Conservation (phyloP, 2,113 vertebrate genomes). For the Gopherus evgoodei region DNA sequence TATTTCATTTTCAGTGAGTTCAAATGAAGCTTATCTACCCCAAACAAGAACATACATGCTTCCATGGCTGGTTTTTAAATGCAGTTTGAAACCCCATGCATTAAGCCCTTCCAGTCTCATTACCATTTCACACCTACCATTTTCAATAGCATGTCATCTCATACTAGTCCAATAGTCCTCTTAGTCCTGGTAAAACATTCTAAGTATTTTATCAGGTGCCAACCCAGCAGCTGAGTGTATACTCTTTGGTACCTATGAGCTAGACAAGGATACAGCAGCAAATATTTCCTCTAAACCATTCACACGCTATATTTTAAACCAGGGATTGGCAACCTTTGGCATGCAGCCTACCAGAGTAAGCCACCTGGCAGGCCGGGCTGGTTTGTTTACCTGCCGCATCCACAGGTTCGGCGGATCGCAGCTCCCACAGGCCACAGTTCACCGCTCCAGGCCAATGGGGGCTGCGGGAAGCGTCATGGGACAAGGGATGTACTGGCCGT, state of each 20-base stretch:
- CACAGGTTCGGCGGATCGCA: too few relatives aligned
- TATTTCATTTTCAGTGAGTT: not conserved
- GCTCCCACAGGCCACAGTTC: too few relatives aligned
- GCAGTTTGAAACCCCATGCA: not conserved
- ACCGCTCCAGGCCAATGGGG: too few relatives aligned
- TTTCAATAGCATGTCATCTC: not conserved
- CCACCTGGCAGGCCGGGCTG: too few relatives aligned
- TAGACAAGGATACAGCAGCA: not conserved
- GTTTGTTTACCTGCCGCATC: too few relatives aligned
- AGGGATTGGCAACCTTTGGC: too few relatives aligned
- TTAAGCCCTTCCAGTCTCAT: not conserved
- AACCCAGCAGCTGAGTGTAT: not conserved
- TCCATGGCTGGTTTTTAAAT: not conserved
- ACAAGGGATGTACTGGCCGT: too few relatives aligned
- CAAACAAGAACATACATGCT: not conserved
- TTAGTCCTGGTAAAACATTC: too few relatives aligned
- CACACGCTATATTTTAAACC: not conserved
- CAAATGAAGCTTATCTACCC: not conserved
- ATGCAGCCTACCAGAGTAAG: too few relatives aligned
- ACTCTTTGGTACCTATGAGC: not conserved
- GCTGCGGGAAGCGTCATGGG: too few relatives aligned
- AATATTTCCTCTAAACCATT: not conserved
- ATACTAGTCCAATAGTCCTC: not conserved
- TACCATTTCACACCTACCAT: not conserved
- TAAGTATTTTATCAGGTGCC: not conserved